Conservation (phyloP, 2,888 invertebrate species). For the Petrolisthes manimaculis region DNA sequence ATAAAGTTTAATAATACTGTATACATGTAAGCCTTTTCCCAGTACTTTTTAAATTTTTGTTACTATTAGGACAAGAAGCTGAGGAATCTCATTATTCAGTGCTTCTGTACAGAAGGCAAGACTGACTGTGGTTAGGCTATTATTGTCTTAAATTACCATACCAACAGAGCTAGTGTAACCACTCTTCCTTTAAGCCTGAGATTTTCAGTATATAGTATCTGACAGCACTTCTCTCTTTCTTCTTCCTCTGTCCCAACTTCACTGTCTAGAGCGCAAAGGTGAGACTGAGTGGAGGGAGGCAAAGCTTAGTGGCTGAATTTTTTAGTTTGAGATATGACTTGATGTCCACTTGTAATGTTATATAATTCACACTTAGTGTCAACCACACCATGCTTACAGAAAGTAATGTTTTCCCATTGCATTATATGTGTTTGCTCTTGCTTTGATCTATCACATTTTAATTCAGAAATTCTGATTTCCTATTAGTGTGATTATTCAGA, state of each 20-base stretch:
- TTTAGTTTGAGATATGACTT: too few species aligned
- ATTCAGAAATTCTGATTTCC: too few species aligned
- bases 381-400: too few species aligned
- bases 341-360: too few species aligned
- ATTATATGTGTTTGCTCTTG: too few species aligned
- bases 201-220: constrained; percentile 43
- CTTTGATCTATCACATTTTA: too few species aligned
- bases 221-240: constrained; percentile 51
- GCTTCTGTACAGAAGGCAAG: constrained; percentile 28
- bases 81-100: background rate
- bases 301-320: background rate
- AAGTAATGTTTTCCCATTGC: too few species aligned
- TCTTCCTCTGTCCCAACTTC: constrained; percentile 37
- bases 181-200: constrained; percentile 42
- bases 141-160: constrained; percentile 33
- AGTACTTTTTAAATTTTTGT: too few species aligned
- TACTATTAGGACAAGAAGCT: background rate
- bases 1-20: too few species aligned
- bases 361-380: too few species aligned
- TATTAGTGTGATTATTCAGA: too few species aligned
- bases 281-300: constrained; percentile 37
- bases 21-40: too few species aligned
- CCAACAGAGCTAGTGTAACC: constrained; percentile 30
- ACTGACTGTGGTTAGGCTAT: constrained; percentile 41
- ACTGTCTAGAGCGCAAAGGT: constrained; percentile 58